Base-by-base conservation (phyloP, 2,888 invertebrate genomes). In the Pyrrhia umbra region DNA sequence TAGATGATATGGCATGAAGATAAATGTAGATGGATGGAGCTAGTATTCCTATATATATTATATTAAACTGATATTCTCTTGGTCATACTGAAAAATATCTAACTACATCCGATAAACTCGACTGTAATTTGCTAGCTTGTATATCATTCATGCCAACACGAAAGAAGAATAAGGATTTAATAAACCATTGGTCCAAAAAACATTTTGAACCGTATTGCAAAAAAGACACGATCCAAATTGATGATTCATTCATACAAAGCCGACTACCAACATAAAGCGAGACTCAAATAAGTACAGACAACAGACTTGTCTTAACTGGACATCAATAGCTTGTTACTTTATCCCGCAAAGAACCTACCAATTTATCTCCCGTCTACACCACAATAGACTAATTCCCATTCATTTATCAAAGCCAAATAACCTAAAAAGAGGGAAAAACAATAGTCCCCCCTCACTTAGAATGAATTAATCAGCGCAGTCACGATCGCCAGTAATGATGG, bases 381-480 rank as follows among this genome's bases (percentile, higher is more conserved):
- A 81, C 80, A 85, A 82, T 80, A 84, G 84, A 86, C 81, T 83
- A 82, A 88, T 86, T 75, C 80, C 67, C 73, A 68, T 77, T 79
- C 84, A 87, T 88, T 86, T 83, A 86, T 86, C 86, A 85, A 79
- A 80, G 81, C 80, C 75, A 81, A 86, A 85, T 83, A 83, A 81
- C 80, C 78, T 84, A 84, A 88, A 86, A 84, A 86, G 82, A 81
- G 66, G 68, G 78, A 84, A 87, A 88, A 89, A 90, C 89, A 91
- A 90, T 88, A 85, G 84, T 62, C 76, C 56, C 75, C 79, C 66
- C 75, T 5, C 4, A 21, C 50, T 63, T 64, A 42, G 75, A 82
- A 88, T 89, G 89, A 91, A 93, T 93, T 93, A 93, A 94, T 93
- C 90, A 90, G 86, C 87, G 75, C 73, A 89, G 92, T 93, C 94